Conservation (phyloP, 1,140 invertebrate species). For the Drosophila nigromelanica region DNA sequence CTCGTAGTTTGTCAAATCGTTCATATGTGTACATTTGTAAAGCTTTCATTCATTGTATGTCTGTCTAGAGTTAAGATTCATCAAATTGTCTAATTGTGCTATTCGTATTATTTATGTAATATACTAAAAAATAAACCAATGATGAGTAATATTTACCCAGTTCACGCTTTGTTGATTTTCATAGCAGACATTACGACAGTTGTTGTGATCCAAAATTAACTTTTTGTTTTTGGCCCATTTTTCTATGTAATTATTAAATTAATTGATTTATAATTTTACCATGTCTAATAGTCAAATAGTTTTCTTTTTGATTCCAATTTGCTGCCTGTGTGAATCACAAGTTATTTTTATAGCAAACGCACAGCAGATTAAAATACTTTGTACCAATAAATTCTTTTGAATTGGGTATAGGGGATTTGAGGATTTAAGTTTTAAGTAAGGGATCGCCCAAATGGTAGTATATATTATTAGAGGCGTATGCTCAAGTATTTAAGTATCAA, state of each 20-base stretch:
- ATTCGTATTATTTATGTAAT: slow-evolving; percentile 1
- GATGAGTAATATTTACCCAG: slow-evolving; percentile 11
- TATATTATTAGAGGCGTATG: too few relatives aligned
- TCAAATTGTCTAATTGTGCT: background rate
- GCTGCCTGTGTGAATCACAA: background rate
- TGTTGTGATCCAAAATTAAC: background rate
- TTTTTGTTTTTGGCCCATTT: background rate
- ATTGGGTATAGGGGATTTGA: background rate
- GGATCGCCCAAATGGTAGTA: too few relatives aligned
- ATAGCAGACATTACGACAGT: background rate
- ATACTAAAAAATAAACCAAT: slow-evolving; percentile 1
- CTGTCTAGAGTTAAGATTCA: background rate
- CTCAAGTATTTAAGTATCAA: too few relatives aligned
- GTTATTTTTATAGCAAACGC: background rate
- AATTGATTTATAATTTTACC: background rate
- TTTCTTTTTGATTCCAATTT: background rate
- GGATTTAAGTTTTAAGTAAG: too few relatives aligned
- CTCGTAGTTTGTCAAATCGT: slow-evolving; percentile 6
- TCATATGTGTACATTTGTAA: slow-evolving; percentile 37
- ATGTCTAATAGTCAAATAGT: background rate
- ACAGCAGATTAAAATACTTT: background rate
- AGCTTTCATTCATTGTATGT: slow-evolving; percentile 19
- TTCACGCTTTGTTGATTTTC: slow-evolving; percentile 5
- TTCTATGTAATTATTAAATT: too few relatives aligned
- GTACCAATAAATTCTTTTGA: background rate